Evolutionary conservation across 2,113 vertebrate species (phyloP).

Genomic region (Cercocebus atys): DNA sequence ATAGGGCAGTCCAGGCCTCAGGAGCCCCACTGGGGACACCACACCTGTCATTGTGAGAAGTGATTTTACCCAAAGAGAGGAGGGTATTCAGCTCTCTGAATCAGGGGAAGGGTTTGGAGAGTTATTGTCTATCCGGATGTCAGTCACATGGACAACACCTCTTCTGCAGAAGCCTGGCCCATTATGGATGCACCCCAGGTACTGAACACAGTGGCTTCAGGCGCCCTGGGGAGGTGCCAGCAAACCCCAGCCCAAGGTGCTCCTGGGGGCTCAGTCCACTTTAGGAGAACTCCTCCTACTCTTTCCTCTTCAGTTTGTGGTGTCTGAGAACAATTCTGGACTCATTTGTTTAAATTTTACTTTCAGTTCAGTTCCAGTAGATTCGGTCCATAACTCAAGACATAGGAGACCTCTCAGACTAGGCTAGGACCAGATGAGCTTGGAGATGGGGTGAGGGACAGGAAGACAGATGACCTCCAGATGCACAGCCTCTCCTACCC

Average conservation of each 20-base stretch:
- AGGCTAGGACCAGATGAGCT: background rate
- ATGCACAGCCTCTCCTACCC: background rate
- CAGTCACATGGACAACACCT: rapidly evolving
- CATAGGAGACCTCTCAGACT: no score
- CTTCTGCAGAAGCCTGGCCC: background rate
- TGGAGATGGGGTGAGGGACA: background rate
- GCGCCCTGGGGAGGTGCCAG: background rate
- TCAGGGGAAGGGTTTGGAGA: background rate
- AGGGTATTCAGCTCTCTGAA: background rate
- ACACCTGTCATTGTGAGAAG: background rate
- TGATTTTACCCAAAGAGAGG: background rate
- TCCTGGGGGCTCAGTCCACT: background rate
- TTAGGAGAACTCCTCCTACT: background rate
- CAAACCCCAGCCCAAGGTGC: background rate
- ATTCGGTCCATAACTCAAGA: background rate
- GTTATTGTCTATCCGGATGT: background rate
- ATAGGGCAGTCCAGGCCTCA: background rate
- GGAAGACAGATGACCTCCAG: background rate
- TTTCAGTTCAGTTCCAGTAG: background rate
- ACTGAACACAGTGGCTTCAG: background rate
- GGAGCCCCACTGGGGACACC: background rate
- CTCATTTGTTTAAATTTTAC: background rate
- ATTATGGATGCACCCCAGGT: background rate
- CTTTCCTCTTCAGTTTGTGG: background rate
- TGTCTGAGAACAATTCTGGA: background rate